Conservation (phyloP, 2,113 vertebrate genomes). For the Ctenomys sociabilis region DNA sequence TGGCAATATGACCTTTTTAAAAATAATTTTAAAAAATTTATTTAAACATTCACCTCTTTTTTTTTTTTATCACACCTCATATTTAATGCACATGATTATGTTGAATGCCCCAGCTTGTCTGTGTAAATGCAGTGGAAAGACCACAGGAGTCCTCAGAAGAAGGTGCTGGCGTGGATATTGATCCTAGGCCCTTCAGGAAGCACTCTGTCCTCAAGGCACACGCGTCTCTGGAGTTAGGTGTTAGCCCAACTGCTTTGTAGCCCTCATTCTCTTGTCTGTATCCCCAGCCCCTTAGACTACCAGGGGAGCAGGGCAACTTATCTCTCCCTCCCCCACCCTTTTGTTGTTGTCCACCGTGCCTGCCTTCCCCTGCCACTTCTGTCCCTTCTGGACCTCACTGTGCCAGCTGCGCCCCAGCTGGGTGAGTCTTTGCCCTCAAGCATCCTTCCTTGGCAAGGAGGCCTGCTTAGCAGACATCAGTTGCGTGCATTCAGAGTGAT, state of each 20-base stretch:
- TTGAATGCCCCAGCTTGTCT: background rate
- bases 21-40: background rate
- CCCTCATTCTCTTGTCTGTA: background rate
- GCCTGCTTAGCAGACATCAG: background rate
- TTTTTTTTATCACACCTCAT: background rate
- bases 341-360: background rate
- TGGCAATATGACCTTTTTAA: background rate
- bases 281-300: background rate
- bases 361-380: background rate
- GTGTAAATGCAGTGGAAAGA: background rate
- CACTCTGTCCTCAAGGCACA: background rate
- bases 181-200: background rate
- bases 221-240: background rate
- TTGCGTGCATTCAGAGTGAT: background rate
- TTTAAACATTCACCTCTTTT: background rate
- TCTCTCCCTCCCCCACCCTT: fast-evolving
- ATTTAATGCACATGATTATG: background rate
- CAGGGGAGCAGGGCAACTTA: background rate
- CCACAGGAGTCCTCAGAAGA: background rate
- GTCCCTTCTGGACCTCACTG: background rate
- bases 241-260: background rate
- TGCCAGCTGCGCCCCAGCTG: background rate
- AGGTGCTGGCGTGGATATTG: background rate
- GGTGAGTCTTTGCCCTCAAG: background rate
- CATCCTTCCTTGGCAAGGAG: background rate